These are phyloP conservation scores for Cardiocondyla obscurior DNA, from an alignment of 1,140 invertebrate species.

Conservation along the genomic window DNA sequence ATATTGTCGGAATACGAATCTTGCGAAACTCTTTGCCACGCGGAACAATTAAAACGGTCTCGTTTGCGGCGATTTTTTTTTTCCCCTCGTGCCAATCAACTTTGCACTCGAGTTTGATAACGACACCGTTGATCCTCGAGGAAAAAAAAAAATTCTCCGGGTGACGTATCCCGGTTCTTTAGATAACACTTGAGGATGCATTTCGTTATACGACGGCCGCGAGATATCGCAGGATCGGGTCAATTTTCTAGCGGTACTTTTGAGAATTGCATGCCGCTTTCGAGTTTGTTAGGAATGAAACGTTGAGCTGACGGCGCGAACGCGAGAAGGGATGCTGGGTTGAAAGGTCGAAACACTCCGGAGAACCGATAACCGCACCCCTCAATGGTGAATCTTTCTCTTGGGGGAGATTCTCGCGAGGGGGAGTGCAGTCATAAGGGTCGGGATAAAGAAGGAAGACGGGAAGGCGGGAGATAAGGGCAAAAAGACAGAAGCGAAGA, in stretches of 20 bases:
- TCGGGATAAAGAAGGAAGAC: slow-evolving; percentile 2
- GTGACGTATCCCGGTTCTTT: background rate
- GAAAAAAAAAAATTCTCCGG: slow-evolving; percentile 11
- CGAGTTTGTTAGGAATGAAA: slow-evolving; percentile 30
- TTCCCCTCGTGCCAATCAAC: slow-evolving; percentile 15
- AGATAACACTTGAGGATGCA: background rate
- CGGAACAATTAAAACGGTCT: background rate
- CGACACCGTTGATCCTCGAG: slow-evolving; percentile 18
- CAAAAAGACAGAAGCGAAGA: slow-evolving; percentile 8
- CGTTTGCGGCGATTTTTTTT: background rate
- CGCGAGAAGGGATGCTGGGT: background rate
- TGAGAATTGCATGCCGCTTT: slow-evolving; percentile 54
- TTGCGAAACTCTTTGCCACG: background rate
- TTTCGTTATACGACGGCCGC: background rate
- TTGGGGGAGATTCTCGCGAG: slow-evolving; percentile 58
- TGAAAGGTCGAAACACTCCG: slow-evolving; percentile 63
- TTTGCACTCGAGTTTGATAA: background rate
- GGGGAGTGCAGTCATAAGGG: slow-evolving; percentile 59
- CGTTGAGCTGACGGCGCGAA: slow-evolving; percentile 8
- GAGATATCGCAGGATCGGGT: slow-evolving; percentile 27
- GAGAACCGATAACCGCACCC: slow-evolving; percentile 67
- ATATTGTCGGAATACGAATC: background rate
- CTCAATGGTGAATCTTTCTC: slow-evolving; percentile 61
- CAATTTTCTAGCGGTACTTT: slow-evolving; percentile 61
- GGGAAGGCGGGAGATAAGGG: background rate